A percentile compares a stretch with the other conserved stretches of the same genome.
phyloP scores from a whole-genome alignment of 2,113 vertebrate genomes.

The Malurus alboscapulatus region DNA sequence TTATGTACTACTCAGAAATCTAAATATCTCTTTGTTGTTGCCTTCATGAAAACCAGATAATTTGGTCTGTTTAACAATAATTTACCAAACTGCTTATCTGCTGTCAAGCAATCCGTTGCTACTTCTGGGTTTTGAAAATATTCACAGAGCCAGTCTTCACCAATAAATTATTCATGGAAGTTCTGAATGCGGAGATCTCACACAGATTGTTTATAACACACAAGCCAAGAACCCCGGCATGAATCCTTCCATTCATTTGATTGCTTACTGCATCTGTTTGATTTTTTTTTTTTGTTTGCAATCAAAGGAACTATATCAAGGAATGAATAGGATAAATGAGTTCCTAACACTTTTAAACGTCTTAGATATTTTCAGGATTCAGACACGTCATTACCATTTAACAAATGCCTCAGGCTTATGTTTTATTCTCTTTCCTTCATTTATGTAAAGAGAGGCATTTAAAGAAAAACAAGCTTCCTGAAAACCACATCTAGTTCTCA shows the following conservation, averaged over 20 bases:
- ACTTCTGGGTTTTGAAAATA: background rate
- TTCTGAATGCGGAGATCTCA: background rate
- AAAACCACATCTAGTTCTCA: background rate
- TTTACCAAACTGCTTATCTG: background rate
- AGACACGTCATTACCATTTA: background rate
- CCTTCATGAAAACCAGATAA: background rate
- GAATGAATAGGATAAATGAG: slow-evolving; percentile 24
- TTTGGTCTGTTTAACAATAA: background rate
- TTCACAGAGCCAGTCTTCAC: background rate
- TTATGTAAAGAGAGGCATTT: background rate
- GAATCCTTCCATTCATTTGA: background rate
- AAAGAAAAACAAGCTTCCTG: background rate
- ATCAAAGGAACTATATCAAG: background rate
- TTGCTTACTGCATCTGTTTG: background rate
- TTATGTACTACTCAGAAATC: background rate
- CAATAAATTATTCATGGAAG: background rate
- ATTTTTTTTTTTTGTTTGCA: background rate
- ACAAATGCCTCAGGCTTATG: background rate
- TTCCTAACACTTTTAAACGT: background rate
- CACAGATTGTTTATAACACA: background rate
- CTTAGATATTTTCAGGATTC: slow-evolving; percentile 6
- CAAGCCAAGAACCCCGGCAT: background rate
- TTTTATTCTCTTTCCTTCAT: background rate
- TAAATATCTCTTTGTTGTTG: background rate
- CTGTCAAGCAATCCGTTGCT: background rate